A percentile compares a stretch with the other conserved stretches of the same genome.
phyloP scores from a whole-genome alignment of 2,797 vertebrate species.

The Valencia hispanica region DNA sequence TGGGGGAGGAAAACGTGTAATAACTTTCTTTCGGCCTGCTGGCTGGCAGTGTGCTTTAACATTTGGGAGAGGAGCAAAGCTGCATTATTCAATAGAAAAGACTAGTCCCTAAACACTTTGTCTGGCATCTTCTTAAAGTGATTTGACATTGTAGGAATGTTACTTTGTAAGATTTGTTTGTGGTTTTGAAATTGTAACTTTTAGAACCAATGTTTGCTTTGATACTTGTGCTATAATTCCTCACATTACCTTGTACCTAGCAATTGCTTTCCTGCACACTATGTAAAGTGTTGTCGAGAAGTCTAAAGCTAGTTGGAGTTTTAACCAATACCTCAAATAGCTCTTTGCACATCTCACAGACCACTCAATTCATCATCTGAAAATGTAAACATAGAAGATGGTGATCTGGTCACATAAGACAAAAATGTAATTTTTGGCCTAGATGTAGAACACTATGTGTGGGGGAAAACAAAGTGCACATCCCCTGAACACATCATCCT shows the following conservation, averaged over 20 bases:
- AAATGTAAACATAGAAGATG: neutral
- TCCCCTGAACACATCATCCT: neutral
- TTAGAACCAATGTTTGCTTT: neutral
- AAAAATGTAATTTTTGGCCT: neutral
- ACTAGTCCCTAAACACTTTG: neutral
- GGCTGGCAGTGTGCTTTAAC: neutral
- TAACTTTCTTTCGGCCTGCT: neutral
- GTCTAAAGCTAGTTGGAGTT: neutral
- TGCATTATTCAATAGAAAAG: neutral
- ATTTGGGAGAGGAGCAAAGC: neutral
- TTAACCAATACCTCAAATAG: neutral
- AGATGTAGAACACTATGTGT: too few species aligned
- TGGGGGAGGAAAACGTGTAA: neutral
- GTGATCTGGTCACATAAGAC: neutral
- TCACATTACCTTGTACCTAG: neutral
- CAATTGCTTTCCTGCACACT: neutral
- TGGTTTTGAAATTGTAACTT: neutral
- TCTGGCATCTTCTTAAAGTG: neutral
- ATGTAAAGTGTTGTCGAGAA: neutral
- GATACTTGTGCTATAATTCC: too few species aligned
- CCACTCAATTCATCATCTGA: neutral
- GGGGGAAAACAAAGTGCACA: neutral
- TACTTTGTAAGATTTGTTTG: neutral
- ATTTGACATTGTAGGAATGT: neutral
- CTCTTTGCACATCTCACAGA: neutral